Base-by-base conservation (phyloP, 2,113 vertebrate genomes). In the Sceloporus tristichus region DNA sequence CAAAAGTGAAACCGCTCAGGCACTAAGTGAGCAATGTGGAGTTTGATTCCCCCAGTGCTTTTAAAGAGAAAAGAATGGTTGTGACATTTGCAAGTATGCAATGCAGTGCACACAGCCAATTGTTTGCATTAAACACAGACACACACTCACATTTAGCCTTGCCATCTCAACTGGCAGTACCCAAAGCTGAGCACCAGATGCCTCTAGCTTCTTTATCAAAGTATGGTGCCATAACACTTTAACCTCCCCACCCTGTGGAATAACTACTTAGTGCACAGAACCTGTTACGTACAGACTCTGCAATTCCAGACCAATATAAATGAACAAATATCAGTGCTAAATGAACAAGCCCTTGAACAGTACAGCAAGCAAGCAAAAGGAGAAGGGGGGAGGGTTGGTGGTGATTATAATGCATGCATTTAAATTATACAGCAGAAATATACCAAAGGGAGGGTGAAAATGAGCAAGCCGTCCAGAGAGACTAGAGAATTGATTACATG, bases 381-480 rank as follows among this genome's bases (percentile, higher is more conserved):
- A 54, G 29, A 11, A 53, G 8, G 40, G 29, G 53, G 0, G 19
- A 48, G 42, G 65, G 76, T 38, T 42, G 11, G 16, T 8, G 21
- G 11, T 91, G 6, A 92, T 92, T 95, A 90, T 91, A 92, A 93
- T 85, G 38, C 87, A 92, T 92, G 76, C 66, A 91, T 95, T 94
- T 92, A 92, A 95, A 95, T 96, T 93, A 91, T 89, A 93, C 94
- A 89, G 83, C 85, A 91, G 76, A 91, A 92, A 90, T 93, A 92
- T 74, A 92, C 85, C 91, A 85, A 94, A 90, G 82, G 70, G 54
- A 92, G 91, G 92, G 90, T 90, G 90, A 78, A 88, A 88, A 88
- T 84, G 87, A 84, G 87, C 80, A 78, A 88, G 92, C 86, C 79
- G 91, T 87, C 79, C 88, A 85, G 88, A 93, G 91, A 92, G 89